Evolutionary conservation across 2,888 invertebrate genomes (phyloP), one percentile per base, ranked within the genome.

Genomic region (Drosophila gaucha): DNA sequence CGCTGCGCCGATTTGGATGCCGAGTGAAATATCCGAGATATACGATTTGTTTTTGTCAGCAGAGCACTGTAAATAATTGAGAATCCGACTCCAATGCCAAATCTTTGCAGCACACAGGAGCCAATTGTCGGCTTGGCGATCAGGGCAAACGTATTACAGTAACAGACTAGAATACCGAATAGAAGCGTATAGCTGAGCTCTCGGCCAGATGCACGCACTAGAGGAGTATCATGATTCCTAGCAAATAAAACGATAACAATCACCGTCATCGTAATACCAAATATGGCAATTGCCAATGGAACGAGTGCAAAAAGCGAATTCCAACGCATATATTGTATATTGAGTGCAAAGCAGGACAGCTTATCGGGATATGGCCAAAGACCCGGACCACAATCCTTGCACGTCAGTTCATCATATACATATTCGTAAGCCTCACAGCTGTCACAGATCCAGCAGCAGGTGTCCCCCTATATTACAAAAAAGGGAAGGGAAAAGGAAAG

Each of bases 361-460:
- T 94, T 94, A 80, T 94, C 93, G 4, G 92, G 88, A 80, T 94
- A 93, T 0, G 95, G 95, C 93, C 95, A 94, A 59, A 92, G 91
- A 0, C 94, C 94, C 20, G 93, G 93, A 1, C 94, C 95, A 76
- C 95, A 95, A 82, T 94, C 94, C 66, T 88, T 91, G 87, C 95
- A 95, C 20, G 94, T 94, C 66, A 94, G 94, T 82, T 94, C 94
- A 86, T 95, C 94, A 76, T 92, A 92, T 5, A 95, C 94, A 79
- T 93, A 95, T 89, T 95, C 95, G 89, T 94, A 94, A 6, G 93
- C 93, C 83, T 94, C 94, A 89, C 96, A 96, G 60, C 93, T 93
- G 80, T 95, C 94, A 89, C 96, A 96, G 20, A 95, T 94, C 96
- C 96, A 96, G 91, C 96, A 96, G 91, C 96, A 96, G 39, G 94